phyloP scores from a whole-genome alignment of 2,888 invertebrate species.

The Emmelina monodactyla region DNA sequence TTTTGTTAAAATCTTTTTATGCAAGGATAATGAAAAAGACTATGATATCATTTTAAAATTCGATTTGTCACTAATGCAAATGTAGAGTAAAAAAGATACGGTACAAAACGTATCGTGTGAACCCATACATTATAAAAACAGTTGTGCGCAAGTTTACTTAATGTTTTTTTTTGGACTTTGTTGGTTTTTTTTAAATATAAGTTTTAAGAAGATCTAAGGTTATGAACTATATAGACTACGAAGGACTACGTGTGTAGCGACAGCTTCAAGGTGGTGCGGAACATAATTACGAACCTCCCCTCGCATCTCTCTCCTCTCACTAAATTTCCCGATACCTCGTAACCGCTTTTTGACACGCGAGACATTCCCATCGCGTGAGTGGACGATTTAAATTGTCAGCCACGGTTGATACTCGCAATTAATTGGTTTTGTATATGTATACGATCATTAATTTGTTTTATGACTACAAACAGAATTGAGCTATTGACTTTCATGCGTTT shows the following conservation, averaged over 20 bases:
- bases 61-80: conserved; percentile 44
- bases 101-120: conserved; percentile 47
- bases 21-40: conserved; percentile 5
- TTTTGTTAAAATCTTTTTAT: conserved; percentile 24
- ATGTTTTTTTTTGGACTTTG: no score
- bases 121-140: no score
- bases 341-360: conserved; percentile 56
- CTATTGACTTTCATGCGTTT: no score
- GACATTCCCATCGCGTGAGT: conserved; percentile 48
- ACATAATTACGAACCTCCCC: conserved; percentile 47
- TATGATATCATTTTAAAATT: conserved; percentile 42
- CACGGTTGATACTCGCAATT: conserved; percentile 32
- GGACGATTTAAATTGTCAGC: conserved; percentile 35
- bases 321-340: conserved; percentile 42
- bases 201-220: no score
- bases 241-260: no score
- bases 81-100: conserved; percentile 44
- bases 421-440: conserved; percentile 12
- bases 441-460: not conserved
- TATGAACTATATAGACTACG: no score
- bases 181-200: no score
- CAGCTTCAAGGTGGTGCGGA: no score
- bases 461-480: not conserved
- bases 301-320: conserved; percentile 47
- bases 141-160: no score